Conservation (phyloP, 2,888 invertebrate species). For the Margaritifera margaritifera region DNA sequence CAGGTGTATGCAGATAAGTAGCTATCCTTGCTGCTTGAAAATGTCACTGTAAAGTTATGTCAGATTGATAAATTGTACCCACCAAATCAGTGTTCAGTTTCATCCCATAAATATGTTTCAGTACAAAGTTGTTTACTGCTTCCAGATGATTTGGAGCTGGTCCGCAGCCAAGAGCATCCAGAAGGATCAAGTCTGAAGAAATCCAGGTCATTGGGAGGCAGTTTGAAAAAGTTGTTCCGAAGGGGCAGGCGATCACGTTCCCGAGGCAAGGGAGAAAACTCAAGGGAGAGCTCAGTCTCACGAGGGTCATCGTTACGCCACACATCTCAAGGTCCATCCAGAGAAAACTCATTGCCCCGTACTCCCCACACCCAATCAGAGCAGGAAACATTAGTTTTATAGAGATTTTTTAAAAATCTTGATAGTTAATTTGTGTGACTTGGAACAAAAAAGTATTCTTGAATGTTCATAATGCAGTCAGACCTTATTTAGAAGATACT, state of each 20-base stretch:
- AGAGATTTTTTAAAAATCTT: not conserved
- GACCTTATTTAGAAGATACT: too few species aligned
- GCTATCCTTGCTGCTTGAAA: too few species aligned
- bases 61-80: too few species aligned
- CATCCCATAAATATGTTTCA: not conserved
- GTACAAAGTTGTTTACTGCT: constrained; percentile 12
- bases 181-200: constrained; percentile 62
- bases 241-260: constrained; percentile 55
- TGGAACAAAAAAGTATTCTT: too few species aligned
- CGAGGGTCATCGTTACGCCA: constrained; percentile 54
- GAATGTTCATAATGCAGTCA: too few species aligned
- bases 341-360: constrained; percentile 60
- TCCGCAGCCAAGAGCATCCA: constrained; percentile 40
- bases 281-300: constrained; percentile 64
- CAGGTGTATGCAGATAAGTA: too few species aligned
- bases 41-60: too few species aligned
- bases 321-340: constrained; percentile 52
- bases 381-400: constrained; percentile 41
- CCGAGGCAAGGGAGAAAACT: constrained; percentile 52
- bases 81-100: not conserved
- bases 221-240: constrained; percentile 63
- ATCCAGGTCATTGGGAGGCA: constrained; percentile 65
- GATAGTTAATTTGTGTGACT: too few species aligned
- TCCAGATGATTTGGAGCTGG: constrained; percentile 64
- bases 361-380: constrained; percentile 28